phyloP scores from a whole-genome alignment of 2,797 vertebrate genomes.

The Phrynocephalus guinanensis region DNA sequence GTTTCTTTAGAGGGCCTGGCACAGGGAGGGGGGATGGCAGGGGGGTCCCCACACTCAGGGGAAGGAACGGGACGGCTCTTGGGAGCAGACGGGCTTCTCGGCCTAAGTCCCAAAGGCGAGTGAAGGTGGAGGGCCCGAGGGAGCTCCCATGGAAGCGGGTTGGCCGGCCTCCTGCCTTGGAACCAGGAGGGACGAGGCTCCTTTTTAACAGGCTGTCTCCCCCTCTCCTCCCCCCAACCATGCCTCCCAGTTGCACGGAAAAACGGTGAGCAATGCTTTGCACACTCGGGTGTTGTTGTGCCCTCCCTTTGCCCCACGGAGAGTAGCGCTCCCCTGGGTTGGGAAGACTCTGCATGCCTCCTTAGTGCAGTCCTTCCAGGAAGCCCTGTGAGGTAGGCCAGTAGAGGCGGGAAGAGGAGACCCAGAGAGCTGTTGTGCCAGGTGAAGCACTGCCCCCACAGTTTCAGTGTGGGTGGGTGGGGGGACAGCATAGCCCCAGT shows the following conservation, averaged over 20 bases:
- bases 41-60: too few relatives aligned
- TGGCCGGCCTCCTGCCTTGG: not conserved
- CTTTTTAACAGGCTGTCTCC: slow-evolving; percentile 54
- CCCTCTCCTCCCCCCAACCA: slow-evolving; percentile 79
- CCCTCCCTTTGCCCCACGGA: too few relatives aligned
- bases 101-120: too few relatives aligned
- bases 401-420: not conserved
- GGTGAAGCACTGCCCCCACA: not conserved
- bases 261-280: slow-evolving; percentile 91
- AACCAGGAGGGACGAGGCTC: not conserved
- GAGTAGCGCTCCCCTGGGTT: not conserved
- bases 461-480: too few relatives aligned
- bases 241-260: slow-evolving; percentile 95
- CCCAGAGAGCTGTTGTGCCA: not conserved
- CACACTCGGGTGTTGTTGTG: not conserved
- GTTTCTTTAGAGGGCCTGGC: too few relatives aligned
- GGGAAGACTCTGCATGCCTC: too few relatives aligned
- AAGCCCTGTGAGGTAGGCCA: not conserved
- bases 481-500: not conserved
- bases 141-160: not conserved
- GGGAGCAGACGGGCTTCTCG: too few relatives aligned
- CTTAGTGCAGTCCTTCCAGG: not conserved
- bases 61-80: too few relatives aligned
- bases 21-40: too few relatives aligned
- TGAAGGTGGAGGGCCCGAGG: too few relatives aligned